These are phyloP conservation scores for Ornithoptera alexandrae DNA, from an alignment of 2,888 invertebrate genomes.

Conservation along the genomic window DNA sequence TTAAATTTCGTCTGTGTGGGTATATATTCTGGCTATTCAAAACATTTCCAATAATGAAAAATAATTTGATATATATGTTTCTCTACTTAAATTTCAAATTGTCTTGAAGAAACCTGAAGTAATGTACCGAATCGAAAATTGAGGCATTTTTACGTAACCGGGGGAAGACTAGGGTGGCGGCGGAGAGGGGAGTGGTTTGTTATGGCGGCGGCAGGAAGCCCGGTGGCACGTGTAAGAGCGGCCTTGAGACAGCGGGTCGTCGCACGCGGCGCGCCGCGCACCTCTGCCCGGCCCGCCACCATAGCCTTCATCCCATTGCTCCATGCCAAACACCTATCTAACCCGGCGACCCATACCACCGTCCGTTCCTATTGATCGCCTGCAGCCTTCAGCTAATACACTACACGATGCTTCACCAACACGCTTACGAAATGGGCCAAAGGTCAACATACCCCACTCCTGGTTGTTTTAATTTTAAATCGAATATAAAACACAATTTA, in stretches of 20 bases:
- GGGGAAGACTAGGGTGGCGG: constrained; percentile 44
- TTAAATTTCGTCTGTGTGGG: too few relatives aligned
- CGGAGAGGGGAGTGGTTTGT: constrained; percentile 69
- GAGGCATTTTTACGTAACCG: constrained; percentile 39
- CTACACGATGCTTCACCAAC: not conserved
- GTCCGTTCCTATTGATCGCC: constrained; percentile 32
- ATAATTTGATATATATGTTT: not conserved
- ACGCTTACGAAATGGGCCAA: constrained; percentile 10
- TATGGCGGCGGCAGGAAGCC: constrained; percentile 74
- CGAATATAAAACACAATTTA: not conserved
- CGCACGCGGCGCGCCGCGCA: constrained; percentile 62
- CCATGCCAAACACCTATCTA: constrained; percentile 38
- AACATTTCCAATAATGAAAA: too few relatives aligned
- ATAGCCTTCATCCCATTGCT: constrained; percentile 50
- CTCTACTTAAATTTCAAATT: not conserved
- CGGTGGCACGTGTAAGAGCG: constrained; percentile 74
- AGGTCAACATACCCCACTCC: constrained; percentile 13
- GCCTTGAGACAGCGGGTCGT: constrained; percentile 76
- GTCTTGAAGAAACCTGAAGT: constrained; percentile 33
- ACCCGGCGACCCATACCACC: constrained; percentile 24
- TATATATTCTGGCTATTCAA: too few relatives aligned
- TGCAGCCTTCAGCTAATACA: constrained; percentile 20
- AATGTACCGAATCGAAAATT: constrained; percentile 38
- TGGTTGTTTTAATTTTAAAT: not conserved
- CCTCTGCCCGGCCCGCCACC: constrained; percentile 51